These are phyloP conservation scores for Synanthedon tipuliformis DNA, from an alignment of 2,888 invertebrate genomes.

Conservation along the genomic window DNA sequence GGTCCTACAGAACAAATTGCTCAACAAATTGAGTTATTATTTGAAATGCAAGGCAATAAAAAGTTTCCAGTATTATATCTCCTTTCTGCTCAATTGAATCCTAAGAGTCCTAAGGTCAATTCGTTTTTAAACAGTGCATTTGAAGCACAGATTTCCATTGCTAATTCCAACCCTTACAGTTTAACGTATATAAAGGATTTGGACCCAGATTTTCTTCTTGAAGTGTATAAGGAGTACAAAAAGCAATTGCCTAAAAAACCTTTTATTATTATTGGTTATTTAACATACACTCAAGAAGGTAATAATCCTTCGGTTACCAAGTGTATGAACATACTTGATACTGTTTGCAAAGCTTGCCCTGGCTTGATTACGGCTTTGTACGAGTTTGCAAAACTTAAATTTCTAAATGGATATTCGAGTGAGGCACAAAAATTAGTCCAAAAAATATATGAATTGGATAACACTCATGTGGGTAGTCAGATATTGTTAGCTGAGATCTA, in stretches of 20 bases:
- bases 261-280: slow-evolving; percentile 53
- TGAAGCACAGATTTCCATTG: slow-evolving; percentile 51
- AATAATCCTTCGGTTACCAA: slow-evolving; percentile 61
- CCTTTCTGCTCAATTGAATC: slow-evolving; percentile 75
- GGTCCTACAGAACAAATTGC: slow-evolving; percentile 79
- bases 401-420: slow-evolving; percentile 80
- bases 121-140: slow-evolving; percentile 73
- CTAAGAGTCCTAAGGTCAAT: slow-evolving; percentile 67
- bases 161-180: slow-evolving; percentile 74
- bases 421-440: slow-evolving; percentile 79
- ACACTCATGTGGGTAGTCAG: slow-evolving; percentile 86
- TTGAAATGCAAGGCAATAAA: slow-evolving; percentile 79
- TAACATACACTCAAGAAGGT: slow-evolving; percentile 55
- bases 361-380: slow-evolving; percentile 77
- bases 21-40: slow-evolving; percentile 88
- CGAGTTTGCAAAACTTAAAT: slow-evolving; percentile 83
- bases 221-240: slow-evolving; percentile 81
- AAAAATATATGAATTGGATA: slow-evolving; percentile 80
- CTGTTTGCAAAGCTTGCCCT: slow-evolving; percentile 83
- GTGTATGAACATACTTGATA: slow-evolving; percentile 76
- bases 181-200: slow-evolving; percentile 78
- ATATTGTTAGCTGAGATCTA: slow-evolving; percentile 88
- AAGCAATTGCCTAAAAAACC: slow-evolving; percentile 77
- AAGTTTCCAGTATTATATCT: slow-evolving; percentile 77
- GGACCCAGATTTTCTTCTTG: slow-evolving; percentile 88